These are phyloP conservation scores for Psococerastis gibbosa DNA, from an alignment of 2,888 invertebrate species.

Conservation along the genomic window DNA sequence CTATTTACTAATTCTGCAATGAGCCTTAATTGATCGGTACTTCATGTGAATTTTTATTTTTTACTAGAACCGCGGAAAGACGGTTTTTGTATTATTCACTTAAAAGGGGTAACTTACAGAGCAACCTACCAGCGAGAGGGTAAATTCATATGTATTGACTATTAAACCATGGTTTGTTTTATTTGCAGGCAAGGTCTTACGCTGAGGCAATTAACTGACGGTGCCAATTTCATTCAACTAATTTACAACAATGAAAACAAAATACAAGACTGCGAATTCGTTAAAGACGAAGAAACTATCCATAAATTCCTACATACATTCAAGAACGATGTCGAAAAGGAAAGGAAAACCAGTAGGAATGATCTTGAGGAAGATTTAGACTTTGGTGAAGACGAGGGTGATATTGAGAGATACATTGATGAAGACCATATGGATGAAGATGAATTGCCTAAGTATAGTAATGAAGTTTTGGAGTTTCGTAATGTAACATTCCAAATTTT, in stretches of 20 bases:
- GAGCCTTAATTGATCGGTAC: too few relatives aligned
- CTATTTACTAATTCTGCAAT: too few relatives aligned
- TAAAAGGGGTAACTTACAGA: too few relatives aligned
- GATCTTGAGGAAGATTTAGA: conserved; percentile 24
- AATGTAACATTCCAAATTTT: conserved; percentile 37
- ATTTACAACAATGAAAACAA: conserved; percentile 40
- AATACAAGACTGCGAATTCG: conserved; percentile 47
- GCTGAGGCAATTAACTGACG: conserved; percentile 47
- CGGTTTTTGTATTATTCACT: too few relatives aligned
- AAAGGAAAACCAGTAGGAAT: conserved; percentile 9
- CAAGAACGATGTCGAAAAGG: conserved; percentile 31
- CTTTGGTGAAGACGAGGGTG: conserved; percentile 17
- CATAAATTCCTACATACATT: conserved; percentile 38
- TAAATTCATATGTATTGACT: too few relatives aligned
- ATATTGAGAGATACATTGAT: conserved; percentile 5
- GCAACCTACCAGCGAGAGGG: too few relatives aligned
- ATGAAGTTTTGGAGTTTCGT: conserved; percentile 13
- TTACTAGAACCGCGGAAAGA: too few relatives aligned
- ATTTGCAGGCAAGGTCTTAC: conserved; percentile 35
- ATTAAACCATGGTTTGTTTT: conserved; percentile 12
- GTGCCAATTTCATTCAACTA: conserved; percentile 44
- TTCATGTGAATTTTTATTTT: too few relatives aligned
- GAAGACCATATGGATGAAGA: conserved; percentile 4
- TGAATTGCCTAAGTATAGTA: not conserved
- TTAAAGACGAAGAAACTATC: conserved; percentile 32